Percentiles rank a stretch among this genome's conserved stretches.
phyloP scores from a whole-genome alignment of 2,888 invertebrate genomes.

The Entomobrya proxima region DNA sequence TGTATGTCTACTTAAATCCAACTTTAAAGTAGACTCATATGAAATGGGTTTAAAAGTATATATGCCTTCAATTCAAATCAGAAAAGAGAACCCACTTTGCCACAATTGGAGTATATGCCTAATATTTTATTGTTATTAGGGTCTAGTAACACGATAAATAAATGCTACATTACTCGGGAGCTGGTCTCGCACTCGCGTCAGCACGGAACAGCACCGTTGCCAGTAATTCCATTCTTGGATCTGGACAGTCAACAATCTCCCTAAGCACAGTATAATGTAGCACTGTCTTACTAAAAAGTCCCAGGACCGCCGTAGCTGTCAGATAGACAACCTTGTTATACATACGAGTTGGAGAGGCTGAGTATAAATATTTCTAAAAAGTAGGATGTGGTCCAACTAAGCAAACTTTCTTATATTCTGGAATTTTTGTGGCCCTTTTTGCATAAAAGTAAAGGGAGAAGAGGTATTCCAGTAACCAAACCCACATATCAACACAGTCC shows the following conservation, averaged over 20 bases:
- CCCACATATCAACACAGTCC: slow-evolving; percentile 57
- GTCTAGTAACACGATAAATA: slow-evolving; percentile 29
- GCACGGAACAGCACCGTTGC: neutral
- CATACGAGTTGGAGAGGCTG: neutral
- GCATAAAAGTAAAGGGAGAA: slow-evolving; percentile 9
- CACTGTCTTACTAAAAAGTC: slow-evolving; percentile 57
- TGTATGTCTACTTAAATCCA: slow-evolving; percentile 11
- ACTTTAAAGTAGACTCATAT: neutral
- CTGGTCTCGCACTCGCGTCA: neutral
- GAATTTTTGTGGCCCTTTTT: slow-evolving; percentile 17
- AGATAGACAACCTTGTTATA: slow-evolving; percentile 11
- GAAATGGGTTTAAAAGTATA: neutral
- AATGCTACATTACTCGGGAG: slow-evolving; percentile 11
- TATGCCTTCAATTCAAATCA: slow-evolving; percentile 1
- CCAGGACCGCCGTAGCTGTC: slow-evolving; percentile 40
- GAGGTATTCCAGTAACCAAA: neutral
- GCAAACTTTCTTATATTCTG: neutral
- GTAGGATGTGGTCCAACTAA: neutral
- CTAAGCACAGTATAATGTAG: slow-evolving; percentile 42
- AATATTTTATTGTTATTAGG: slow-evolving; percentile 30
- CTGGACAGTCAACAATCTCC: slow-evolving; percentile 54
- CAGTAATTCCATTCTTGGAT: slow-evolving; percentile 53
- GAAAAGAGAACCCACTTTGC: neutral
- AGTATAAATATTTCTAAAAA: neutral
- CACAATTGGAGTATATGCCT: neutral